Conservation (phyloP, 2,888 invertebrate genomes). For the Neria commutata region DNA sequence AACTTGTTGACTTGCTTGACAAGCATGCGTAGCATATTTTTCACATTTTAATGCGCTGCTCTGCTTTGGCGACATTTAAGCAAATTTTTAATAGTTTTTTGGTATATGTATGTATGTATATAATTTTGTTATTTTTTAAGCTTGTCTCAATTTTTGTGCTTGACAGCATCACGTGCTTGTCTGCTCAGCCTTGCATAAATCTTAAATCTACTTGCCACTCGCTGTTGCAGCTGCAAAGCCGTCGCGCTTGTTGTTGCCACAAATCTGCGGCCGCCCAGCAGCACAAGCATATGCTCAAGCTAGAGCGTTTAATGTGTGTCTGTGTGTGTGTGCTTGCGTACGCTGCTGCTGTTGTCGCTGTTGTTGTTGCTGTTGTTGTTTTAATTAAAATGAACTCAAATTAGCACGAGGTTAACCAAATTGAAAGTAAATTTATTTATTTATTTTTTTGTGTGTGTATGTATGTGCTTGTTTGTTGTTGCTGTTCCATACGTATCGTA, state of each 20-base stretch:
- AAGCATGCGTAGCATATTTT: too few species aligned
- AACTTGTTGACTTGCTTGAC: too few species aligned
- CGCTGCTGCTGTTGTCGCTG: constrained; percentile 37
- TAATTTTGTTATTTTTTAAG: too few species aligned
- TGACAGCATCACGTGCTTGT: too few species aligned
- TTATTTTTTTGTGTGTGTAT: background rate
- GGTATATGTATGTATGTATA: too few species aligned
- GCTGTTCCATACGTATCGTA: too few species aligned
- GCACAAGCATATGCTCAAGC: background rate
- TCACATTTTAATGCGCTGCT: too few species aligned
- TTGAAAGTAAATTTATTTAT: constrained; percentile 50
- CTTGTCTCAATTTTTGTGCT: too few species aligned
- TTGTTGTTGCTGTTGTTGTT: constrained; percentile 38
- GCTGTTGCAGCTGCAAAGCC: background rate
- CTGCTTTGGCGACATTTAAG: too few species aligned
- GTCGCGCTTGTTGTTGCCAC: background rate
- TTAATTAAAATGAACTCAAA: constrained; percentile 61
- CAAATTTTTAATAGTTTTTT: too few species aligned
- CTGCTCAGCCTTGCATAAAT: too few species aligned
- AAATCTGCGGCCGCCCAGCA: background rate
- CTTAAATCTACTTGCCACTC: background rate
- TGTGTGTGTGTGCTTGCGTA: constrained; percentile 10
- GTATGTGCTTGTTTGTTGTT: background rate
- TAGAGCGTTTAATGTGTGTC: constrained; percentile 14
- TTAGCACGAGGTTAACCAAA: constrained; percentile 59